Percentiles rank a stretch among this genome's conserved stretches.
These are phyloP conservation scores for Echinops telfairi DNA, from an alignment of 2,113 vertebrate genomes.

Conservation along the genomic window DNA sequence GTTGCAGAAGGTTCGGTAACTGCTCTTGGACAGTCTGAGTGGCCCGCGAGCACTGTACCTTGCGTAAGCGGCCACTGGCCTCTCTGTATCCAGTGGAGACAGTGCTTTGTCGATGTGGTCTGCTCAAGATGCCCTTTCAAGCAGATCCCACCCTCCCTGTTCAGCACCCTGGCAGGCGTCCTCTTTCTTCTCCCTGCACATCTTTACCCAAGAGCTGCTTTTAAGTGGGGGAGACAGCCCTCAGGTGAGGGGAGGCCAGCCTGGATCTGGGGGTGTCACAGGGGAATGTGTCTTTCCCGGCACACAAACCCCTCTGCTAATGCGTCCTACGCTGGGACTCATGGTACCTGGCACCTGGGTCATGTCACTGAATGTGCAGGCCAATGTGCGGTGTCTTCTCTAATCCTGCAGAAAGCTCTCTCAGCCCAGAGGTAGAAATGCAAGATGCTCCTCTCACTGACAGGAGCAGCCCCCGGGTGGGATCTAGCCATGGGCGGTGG, in stretches of 20 bases:
- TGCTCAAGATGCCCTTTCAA: background rate
- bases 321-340: background rate
- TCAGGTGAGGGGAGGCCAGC: background rate
- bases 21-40: background rate
- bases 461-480: background rate
- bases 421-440: background rate
- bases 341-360: slow-evolving; percentile 6
- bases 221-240: background rate
- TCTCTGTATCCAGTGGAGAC: background rate
- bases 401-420: background rate
- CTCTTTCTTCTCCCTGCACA: background rate
- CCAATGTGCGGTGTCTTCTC: background rate
- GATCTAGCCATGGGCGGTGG: background rate
- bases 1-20: too few relatives aligned
- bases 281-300: background rate
- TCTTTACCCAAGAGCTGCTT: background rate
- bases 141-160: background rate
- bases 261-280: background rate
- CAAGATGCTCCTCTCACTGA: background rate
- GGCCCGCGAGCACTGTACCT: background rate
- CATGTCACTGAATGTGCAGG: slow-evolving; percentile 2
- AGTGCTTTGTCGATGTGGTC: accelerated
- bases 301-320: background rate
- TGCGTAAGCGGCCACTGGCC: background rate
- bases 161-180: accelerated